Evolutionary conservation across 2,113 vertebrate genomes (phyloP).

Genomic region (Leucopsar rothschildi): DNA sequence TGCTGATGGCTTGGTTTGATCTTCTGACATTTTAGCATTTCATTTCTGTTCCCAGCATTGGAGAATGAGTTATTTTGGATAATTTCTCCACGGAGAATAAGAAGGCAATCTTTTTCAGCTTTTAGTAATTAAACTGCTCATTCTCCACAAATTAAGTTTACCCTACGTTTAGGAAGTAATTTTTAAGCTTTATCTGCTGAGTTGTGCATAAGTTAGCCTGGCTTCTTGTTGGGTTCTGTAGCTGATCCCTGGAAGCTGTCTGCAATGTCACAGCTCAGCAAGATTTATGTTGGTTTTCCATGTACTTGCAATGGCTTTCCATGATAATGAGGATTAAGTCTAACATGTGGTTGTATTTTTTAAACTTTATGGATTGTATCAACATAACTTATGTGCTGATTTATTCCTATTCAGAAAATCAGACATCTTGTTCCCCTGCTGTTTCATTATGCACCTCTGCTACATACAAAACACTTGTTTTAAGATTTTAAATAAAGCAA

Average conservation of each 20-base stretch:
- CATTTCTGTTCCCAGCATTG: neutral
- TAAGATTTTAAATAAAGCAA: neutral
- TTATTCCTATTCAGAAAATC: neutral
- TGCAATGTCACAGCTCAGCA: neutral
- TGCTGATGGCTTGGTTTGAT: neutral
- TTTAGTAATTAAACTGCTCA: neutral
- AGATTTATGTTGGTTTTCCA: neutral
- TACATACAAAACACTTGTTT: neutral
- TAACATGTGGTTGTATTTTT: neutral
- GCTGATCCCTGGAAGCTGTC: neutral
- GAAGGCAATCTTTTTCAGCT: neutral
- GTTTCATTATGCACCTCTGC: neutral
- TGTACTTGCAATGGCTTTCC: neutral
- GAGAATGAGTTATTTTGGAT: neutral
- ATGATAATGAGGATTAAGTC: neutral
- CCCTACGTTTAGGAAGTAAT: neutral
- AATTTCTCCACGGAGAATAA: neutral
- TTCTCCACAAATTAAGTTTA: neutral
- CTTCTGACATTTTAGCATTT: neutral
- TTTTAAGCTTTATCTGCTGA: neutral
- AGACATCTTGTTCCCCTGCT: neutral
- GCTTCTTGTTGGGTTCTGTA: neutral
- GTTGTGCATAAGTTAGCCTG: neutral
- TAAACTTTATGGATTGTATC: neutral
- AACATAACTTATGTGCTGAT: neutral